phyloP scores from a whole-genome alignment of 2,888 invertebrate species.

The Onchidella celtica region DNA sequence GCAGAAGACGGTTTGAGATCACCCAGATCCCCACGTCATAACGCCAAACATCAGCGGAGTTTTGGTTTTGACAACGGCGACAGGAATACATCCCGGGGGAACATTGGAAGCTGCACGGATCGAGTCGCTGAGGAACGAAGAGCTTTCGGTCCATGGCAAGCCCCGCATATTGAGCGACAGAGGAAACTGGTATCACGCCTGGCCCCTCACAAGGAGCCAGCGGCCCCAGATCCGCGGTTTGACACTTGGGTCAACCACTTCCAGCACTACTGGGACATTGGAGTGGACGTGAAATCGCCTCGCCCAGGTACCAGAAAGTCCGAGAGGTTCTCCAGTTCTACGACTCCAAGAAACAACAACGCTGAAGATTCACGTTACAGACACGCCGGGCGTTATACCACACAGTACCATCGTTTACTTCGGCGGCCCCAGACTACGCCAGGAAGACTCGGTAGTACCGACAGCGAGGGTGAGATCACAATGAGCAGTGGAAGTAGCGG shows the following conservation, averaged over 20 bases:
- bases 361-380: not conserved
- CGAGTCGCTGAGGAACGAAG: constrained; percentile 3
- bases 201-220: constrained; percentile 10
- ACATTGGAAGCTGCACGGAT: constrained; percentile 27
- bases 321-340: too few relatives aligned
- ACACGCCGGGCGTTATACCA: not conserved
- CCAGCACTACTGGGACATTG: constrained; percentile 26
- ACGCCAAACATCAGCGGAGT: too few relatives aligned
- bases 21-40: too few relatives aligned
- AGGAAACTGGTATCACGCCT: constrained; percentile 17
- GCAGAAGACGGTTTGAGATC: too few relatives aligned
- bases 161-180: not conserved
- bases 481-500: not conserved
- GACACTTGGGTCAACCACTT: constrained; percentile 36
- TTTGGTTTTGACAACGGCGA: constrained; percentile 40
- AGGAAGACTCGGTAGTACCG: not conserved
- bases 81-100: constrained; percentile 1
- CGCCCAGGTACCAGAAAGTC: too few relatives aligned
- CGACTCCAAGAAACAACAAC: not conserved
- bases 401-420: not conserved
- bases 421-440: not conserved
- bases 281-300: not conserved
- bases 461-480: not conserved
- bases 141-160: constrained; percentile 24
- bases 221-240: constrained; percentile 30